Conservation (phyloP, 2,113 vertebrate genomes). For the Vanacampus margaritifer region DNA sequence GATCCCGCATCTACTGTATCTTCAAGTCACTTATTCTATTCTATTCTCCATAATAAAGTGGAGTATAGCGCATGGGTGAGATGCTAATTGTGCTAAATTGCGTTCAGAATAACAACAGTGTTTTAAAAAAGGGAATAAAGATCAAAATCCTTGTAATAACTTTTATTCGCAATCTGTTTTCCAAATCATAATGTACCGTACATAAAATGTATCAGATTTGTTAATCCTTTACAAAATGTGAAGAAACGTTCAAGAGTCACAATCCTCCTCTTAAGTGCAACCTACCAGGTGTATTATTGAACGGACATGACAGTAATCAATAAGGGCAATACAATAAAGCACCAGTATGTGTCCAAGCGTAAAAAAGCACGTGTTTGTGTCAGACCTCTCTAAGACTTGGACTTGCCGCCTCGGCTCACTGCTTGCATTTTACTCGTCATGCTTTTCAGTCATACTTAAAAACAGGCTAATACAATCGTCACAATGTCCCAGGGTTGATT, state of each 20-base stretch:
- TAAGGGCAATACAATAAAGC: slow-evolving; percentile 22
- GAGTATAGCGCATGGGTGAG: slow-evolving; percentile 18
- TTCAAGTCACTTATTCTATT: slow-evolving; percentile 26
- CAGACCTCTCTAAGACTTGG: slow-evolving; percentile 22
- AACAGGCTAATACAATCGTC: too few relatives aligned
- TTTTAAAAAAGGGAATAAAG: background rate
- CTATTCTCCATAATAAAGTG: slow-evolving; percentile 17
- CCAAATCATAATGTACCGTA: too few relatives aligned
- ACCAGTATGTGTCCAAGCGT: slow-evolving; percentile 12
- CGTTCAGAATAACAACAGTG: background rate
- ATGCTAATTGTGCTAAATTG: background rate
- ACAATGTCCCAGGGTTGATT: too few relatives aligned
- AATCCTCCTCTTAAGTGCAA: slow-evolving; percentile 21
- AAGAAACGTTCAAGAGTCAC: background rate
- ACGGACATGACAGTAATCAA: slow-evolving; percentile 46
- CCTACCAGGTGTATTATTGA: slow-evolving; percentile 44
- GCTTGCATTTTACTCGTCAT: too few relatives aligned
- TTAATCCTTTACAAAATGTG: background rate
- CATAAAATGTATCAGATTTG: background rate
- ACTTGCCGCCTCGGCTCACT: background rate
- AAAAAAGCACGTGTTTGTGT: slow-evolving; percentile 22
- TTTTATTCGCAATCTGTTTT: too few relatives aligned
- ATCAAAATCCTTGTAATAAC: too few relatives aligned
- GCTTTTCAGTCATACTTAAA: too few relatives aligned
- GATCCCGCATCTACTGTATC: slow-evolving; percentile 48